A percentile compares a stretch with the other conserved stretches of the same genome.
These are phyloP conservation scores for Macroglossus sobrinus DNA, from an alignment of 2,113 vertebrate species.

Conservation along the genomic window DNA sequence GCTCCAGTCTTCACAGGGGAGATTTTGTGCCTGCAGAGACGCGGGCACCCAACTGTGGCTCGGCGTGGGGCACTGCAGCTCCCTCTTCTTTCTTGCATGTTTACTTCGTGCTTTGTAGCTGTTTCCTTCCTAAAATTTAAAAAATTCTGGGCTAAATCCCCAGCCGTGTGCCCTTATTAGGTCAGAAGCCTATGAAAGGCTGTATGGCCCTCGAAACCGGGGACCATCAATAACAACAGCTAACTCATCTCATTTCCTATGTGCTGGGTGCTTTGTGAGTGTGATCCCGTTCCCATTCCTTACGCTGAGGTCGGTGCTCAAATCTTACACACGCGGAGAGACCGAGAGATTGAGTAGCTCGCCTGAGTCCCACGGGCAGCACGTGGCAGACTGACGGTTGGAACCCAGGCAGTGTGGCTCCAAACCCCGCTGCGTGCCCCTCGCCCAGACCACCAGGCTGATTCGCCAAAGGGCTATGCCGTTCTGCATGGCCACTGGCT, in stretches of 20 bases:
- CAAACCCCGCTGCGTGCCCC: background rate
- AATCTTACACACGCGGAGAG: background rate
- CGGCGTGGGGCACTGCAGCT: accelerated
- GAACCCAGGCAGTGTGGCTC: background rate
- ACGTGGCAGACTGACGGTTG: background rate
- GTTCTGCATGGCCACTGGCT: background rate
- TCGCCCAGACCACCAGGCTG: background rate
- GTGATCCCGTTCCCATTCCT: background rate
- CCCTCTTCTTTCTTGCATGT: background rate
- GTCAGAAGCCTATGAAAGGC: background rate
- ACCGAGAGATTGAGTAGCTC: background rate
- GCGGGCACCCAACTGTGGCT: background rate
- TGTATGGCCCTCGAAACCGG: background rate
- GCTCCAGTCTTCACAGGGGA: background rate
- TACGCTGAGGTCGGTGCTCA: background rate
- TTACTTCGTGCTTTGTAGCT: background rate
- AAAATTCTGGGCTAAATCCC: background rate
- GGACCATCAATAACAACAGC: background rate
- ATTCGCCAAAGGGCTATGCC: background rate
- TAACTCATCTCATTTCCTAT: background rate
- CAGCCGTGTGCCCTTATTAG: background rate
- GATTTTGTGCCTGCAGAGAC: background rate
- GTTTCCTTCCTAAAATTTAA: background rate
- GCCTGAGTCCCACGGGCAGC: background rate
- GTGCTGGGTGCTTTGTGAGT: background rate